Base-by-base conservation (phyloP, 2,113 vertebrate species). In the Triplophysa dalaica region DNA sequence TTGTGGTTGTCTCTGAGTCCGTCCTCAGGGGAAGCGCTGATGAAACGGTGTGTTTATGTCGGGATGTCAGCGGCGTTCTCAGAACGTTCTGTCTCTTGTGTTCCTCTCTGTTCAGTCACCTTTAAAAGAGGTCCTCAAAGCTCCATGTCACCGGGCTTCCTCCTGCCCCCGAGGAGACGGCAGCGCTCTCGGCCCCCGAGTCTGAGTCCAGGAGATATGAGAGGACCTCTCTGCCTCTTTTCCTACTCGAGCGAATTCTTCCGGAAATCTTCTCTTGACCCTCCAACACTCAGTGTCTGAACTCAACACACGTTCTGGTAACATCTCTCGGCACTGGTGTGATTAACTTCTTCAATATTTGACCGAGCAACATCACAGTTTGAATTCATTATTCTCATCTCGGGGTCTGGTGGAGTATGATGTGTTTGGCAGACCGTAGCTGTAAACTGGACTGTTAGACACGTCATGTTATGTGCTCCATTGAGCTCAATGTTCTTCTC, bases 281-380 rank as follows among this genome's bases (percentile, higher is more conserved):
- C 66, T 38, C 21, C 43, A 65, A 22, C 29, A 1, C 63, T 63
- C 41, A 10, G 9, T 50, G 38, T 19, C 22, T 54, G 24, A 29
- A 12, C 61, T 68, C 33, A 63, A 7, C n/a, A 48, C 19, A 43
- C 33, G 22, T 56, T 45, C 56, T 60, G 13, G 11, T 38, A 62
- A 75, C 58, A 29, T 62, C 22, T 63, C 61, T 48, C 56, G 29
- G 17, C 19, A 5, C 17, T 65, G 50, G 38, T 70, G 56, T 29
- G 64, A 75, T 72, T 72, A 58, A 58, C 33, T 67, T 41, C 24
- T 68, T 72, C 78, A 67, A 81, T 78, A 76, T 77, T 74, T 81
- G 22, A 84, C 69, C 4, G 4, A 61, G 78, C 79, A 84, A 77
- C 29, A 11, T 33, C 33, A 1, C 4, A 17, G 52, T 26, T 75